A percentile compares a stretch with the other conserved stretches of the same genome.
Evolutionary conservation across 2,797 vertebrate species (phyloP).

Genomic region (Aplochiton taeniatus): DNA sequence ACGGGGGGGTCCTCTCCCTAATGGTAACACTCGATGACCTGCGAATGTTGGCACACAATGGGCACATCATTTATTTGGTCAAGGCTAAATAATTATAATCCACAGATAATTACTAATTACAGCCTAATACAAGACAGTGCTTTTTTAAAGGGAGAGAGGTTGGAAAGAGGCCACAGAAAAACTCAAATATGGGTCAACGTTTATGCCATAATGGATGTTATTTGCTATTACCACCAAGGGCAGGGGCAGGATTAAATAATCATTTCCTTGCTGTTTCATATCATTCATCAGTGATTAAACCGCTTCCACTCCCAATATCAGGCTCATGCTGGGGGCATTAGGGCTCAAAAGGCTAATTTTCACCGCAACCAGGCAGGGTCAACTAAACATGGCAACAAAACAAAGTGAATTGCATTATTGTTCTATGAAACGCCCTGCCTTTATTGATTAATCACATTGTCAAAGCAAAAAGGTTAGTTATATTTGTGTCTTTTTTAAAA

Average conservation of each 20-base stretch:
- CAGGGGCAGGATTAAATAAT: constrained; percentile 61
- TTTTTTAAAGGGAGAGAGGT: constrained; percentile 58
- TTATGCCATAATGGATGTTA: constrained; percentile 72
- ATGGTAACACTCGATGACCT: constrained; percentile 51
- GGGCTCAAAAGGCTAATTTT: constrained; percentile 52
- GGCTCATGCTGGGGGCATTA: constrained; percentile 57
- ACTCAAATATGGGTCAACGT: constrained; percentile 60
- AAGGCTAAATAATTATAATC: constrained; percentile 54
- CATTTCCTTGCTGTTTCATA: constrained; percentile 58
- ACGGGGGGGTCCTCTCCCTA: constrained; percentile 45
- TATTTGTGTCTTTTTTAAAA: too few species aligned
- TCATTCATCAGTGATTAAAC: constrained; percentile 74
- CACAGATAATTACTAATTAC: constrained; percentile 69
- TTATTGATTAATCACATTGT: too few species aligned
- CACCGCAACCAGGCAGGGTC: not conserved
- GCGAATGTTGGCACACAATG: constrained; percentile 46
- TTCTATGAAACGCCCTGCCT: too few species aligned
- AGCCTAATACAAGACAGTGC: constrained; percentile 50
- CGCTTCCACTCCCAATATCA: constrained; percentile 47
- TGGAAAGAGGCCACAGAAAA: constrained; percentile 38
- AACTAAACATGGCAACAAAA: too few species aligned
- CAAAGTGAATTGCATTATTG: too few species aligned
- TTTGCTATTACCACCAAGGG: constrained; percentile 59
- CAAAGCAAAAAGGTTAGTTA: too few species aligned
- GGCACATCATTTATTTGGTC: constrained; percentile 63